Evolutionary conservation across 2,113 vertebrate genomes (phyloP).

Genomic region (Halichoerus grypus): DNA sequence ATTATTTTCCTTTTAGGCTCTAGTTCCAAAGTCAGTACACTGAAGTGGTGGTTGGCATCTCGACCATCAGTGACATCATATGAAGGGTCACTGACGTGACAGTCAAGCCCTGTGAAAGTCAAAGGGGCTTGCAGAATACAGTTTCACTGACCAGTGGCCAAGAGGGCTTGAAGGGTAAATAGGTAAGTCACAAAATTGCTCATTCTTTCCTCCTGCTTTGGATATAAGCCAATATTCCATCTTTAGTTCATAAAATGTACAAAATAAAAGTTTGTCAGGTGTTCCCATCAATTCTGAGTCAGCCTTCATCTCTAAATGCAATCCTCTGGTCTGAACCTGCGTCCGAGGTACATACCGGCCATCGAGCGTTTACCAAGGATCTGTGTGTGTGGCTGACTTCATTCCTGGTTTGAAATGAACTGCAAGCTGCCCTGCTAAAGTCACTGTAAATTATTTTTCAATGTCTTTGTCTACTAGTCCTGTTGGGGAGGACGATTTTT

Average conservation of each 20-base stretch:
- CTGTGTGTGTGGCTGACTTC: neutral
- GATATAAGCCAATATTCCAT: neutral
- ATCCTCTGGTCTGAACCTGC: neutral
- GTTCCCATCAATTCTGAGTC: constrained; percentile 3
- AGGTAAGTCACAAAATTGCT: neutral
- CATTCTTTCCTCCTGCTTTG: neutral
- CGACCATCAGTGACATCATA: too few relatives aligned
- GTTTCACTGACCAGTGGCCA: neutral
- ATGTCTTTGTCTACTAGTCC: constrained; percentile 40
- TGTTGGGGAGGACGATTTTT: constrained; percentile 60
- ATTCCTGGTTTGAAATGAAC: constrained; percentile 22
- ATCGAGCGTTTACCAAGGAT: neutral
- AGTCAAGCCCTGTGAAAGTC: neutral
- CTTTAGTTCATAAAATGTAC: neutral
- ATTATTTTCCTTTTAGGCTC: neutral
- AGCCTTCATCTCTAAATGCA: neutral
- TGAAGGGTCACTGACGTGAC: neutral
- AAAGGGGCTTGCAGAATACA: neutral
- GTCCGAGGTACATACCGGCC: neutral
- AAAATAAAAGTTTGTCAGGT: constrained; percentile 19
- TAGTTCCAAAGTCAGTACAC: neutral
- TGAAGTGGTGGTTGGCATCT: neutral
- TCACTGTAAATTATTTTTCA: constrained; percentile 12
- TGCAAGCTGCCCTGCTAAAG: neutral
- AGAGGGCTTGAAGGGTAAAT: neutral